Conservation (phyloP, 2,888 invertebrate genomes). For the Pterostichus madidus region DNA sequence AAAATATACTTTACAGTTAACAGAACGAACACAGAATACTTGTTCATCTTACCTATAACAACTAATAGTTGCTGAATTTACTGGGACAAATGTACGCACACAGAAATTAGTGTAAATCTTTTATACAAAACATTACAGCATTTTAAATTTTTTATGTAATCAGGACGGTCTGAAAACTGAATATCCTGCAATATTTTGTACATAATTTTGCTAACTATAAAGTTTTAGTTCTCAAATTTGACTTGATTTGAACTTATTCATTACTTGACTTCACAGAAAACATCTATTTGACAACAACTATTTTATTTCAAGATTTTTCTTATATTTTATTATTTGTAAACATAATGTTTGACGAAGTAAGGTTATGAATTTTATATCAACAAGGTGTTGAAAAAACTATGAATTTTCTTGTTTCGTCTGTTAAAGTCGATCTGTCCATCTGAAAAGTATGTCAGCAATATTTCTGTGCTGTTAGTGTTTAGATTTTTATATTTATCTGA, state of each 20-base stretch:
- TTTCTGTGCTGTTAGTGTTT: too few relatives aligned
- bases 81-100: slow-evolving; percentile 17
- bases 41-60: background rate
- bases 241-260: slow-evolving; percentile 16
- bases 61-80: background rate
- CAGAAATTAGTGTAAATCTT: background rate
- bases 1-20: slow-evolving; percentile 3
- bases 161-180: slow-evolving; percentile 41
- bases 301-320: too few relatives aligned
- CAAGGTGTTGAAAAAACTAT: too few relatives aligned
- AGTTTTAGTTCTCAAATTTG: too few relatives aligned
- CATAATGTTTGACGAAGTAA: too few relatives aligned
- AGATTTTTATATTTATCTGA: too few relatives aligned
- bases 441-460: too few relatives aligned
- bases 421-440: too few relatives aligned
- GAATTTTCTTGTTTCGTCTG: too few relatives aligned
- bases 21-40: slow-evolving; percentile 22
- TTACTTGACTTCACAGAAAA: slow-evolving; percentile 20
- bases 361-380: too few relatives aligned
- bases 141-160: background rate
- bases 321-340: too few relatives aligned
- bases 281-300: background rate
- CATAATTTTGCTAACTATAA: slow-evolving; percentile 7
- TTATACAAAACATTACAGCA: slow-evolving; percentile 38
- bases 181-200: slow-evolving; percentile 40